These are phyloP conservation scores for Scolopax rusticola DNA, from an alignment of 2,797 vertebrate species.

Conservation along the genomic window DNA sequence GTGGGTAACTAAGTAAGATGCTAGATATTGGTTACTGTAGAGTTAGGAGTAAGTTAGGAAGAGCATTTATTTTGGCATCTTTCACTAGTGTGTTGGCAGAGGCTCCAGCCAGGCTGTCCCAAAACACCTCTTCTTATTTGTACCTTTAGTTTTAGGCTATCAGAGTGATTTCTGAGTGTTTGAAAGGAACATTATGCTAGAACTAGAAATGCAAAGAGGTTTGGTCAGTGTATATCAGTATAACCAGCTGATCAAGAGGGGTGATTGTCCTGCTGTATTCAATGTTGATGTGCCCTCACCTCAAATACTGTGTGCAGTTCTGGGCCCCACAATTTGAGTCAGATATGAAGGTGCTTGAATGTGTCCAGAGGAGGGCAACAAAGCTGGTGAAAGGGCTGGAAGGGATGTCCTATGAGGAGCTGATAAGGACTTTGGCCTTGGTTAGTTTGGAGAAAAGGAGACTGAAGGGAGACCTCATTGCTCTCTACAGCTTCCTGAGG, in stretches of 20 bases:
- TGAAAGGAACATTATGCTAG: neutral
- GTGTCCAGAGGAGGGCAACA: neutral
- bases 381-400: neutral
- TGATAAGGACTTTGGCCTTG: neutral
- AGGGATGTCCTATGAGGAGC: neutral
- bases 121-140: neutral
- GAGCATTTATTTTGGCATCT: neutral
- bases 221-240: neutral
- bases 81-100: neutral
- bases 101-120: neutral
- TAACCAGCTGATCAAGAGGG: neutral
- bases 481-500: neutral
- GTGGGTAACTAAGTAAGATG: neutral
- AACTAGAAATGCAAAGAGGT: neutral
- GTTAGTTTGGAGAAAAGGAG: neutral
- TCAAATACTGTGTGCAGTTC: neutral
- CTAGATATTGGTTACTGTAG: neutral
- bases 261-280: neutral
- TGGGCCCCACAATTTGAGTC: neutral
- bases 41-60: neutral
- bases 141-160: neutral
- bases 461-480: neutral
- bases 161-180: neutral
- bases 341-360: neutral
- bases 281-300: neutral